Base-by-base conservation (phyloP, 2,797 vertebrate genomes). In the Oreochromis grahami region DNA sequence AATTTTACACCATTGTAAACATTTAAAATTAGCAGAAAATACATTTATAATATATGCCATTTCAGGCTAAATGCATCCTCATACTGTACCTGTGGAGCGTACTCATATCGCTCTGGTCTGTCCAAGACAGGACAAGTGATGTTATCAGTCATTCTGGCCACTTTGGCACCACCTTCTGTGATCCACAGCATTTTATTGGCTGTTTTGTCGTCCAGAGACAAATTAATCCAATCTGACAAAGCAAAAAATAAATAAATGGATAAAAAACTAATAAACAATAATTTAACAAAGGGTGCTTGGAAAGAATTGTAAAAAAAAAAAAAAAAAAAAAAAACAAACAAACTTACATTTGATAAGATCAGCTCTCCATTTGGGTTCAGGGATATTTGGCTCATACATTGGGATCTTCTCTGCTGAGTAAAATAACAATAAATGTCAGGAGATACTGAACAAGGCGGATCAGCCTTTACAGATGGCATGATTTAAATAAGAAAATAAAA, bases 171-270 rank as follows among this genome's bases (percentile, higher is more conserved):
- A 1, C 65, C 91, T 7, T 94, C 91, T 76, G 91, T 86, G 76
- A 96, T 92, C 96, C 96, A 96, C 51, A 96, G 90, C 78, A 81
- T 29, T 86, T 89, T 95, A 84, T 96, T 94, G 76, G 96, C 94
- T 17, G 96, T 96, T 81, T 93, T 95, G 41, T 95, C 93, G 88
- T 96, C 94, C 55, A 96, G 19, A 15, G 92, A 88, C 11, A 96
- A 80, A 26, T 88, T 86, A 45, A 93, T 63, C 93, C 92, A 96
- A 52, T 94, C 94, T 95, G 79, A 45, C 2, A 19, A 48, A 72
- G 43, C 2, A 45, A 65, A 92, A 77, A n/a, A 38, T 13, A 63
- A 51, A 60, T 36, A 60, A 60, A 34, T 34, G 29, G 29, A 32
- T 32, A 34, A 50, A 41, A 79, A 5, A 45, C 15, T 3, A 76